These are phyloP conservation scores for Cyclina sinensis DNA, from an alignment of 1,140 invertebrate species.

Conservation along the genomic window DNA sequence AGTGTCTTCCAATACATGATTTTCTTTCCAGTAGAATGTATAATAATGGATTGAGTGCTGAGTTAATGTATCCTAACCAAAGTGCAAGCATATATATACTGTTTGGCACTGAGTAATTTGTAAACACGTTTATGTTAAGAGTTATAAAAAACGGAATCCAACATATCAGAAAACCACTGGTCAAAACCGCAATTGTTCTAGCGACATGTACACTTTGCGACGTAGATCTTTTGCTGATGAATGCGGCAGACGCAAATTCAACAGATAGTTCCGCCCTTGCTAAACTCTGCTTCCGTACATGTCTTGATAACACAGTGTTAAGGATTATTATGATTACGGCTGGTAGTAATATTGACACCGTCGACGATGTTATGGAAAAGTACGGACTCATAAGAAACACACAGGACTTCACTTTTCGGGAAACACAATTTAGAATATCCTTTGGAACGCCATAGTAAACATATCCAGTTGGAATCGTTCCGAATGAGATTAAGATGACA, in stretches of 20 bases:
- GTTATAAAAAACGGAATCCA: slow-evolving; percentile 28
- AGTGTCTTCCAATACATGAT: slow-evolving; percentile 17
- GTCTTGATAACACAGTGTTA: background rate
- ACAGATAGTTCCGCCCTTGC: background rate
- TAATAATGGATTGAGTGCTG: slow-evolving; percentile 1
- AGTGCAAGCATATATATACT: background rate
- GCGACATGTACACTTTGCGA: slow-evolving; percentile 2
- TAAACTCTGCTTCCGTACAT: background rate
- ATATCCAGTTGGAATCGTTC: background rate
- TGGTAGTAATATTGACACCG: background rate
- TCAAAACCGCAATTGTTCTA: slow-evolving; percentile 23
- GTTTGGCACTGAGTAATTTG: no score
- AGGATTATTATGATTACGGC: background rate
- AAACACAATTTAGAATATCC: background rate
- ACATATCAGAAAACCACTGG: background rate
- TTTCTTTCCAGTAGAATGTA: background rate
- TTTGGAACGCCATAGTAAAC: background rate
- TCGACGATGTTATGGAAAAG: background rate
- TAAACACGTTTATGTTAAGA: background rate
- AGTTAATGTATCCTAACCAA: slow-evolving; percentile 26
- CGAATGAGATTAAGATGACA: background rate
- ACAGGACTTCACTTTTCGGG: background rate
- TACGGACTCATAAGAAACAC: slow-evolving; percentile 8
- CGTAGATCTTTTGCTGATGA: background rate
- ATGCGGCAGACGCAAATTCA: background rate